phyloP scores from a whole-genome alignment of 2,888 invertebrate genomes.

The Coecobrya sp. region DNA sequence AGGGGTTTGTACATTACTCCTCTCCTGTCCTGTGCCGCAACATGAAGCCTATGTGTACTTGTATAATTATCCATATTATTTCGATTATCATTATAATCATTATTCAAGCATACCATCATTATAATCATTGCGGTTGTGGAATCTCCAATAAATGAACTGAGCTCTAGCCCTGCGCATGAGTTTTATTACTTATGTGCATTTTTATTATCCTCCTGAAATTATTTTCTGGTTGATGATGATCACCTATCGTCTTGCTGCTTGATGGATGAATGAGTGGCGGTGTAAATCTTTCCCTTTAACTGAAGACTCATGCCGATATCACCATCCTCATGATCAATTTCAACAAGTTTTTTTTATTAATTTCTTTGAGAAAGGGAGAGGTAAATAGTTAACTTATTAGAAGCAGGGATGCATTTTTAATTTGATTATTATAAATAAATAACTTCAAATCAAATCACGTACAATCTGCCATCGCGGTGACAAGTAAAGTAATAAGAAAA shows the following conservation, averaged over 20 bases:
- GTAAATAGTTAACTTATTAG: neutral
- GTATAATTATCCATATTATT: constrained; percentile 57
- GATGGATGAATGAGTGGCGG: constrained; percentile 67
- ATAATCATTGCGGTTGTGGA: constrained; percentile 31
- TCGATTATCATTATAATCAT: constrained; percentile 51
- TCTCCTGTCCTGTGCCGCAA: constrained; percentile 21
- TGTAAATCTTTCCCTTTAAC: constrained; percentile 61
- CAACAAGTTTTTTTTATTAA: constrained; percentile 53
- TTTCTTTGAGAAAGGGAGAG: constrained; percentile 22
- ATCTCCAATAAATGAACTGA: constrained; percentile 14
- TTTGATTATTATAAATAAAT: constrained; percentile 62
- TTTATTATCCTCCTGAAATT: constrained; percentile 28
- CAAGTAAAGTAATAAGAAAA: constrained; percentile 63
- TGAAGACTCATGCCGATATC: constrained; percentile 65
- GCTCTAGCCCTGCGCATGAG: no score
- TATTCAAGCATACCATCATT: constrained; percentile 51
- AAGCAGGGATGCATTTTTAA: constrained; percentile 38
- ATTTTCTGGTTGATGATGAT: constrained; percentile 24
- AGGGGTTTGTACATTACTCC: neutral
- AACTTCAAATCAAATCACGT: constrained; percentile 72
- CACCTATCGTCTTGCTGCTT: constrained; percentile 59
- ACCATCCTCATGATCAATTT: constrained; percentile 73
- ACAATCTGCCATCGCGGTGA: constrained; percentile 48
- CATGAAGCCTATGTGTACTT: neutral
- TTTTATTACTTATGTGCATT: neutral